Evolutionary conservation across 2,797 vertebrate genomes (phyloP).

Genomic region (Acipenser ruthenus): DNA sequence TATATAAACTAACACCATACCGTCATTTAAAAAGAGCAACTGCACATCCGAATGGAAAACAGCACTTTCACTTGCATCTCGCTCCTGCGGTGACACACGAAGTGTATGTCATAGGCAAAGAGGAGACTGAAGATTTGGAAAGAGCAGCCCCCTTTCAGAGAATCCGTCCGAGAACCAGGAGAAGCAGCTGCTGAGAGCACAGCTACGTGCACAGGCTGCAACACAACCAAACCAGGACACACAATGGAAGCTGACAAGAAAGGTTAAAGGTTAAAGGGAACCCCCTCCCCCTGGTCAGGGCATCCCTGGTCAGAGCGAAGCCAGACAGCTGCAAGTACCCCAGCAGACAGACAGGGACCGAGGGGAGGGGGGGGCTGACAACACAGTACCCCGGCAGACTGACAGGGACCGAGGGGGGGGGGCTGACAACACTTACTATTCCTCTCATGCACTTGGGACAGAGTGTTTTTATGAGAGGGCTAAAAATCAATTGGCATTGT

Average conservation of each 20-base stretch:
- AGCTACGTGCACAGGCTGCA: not conserved
- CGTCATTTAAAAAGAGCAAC: too few species aligned
- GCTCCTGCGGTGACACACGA: not conserved
- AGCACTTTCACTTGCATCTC: not conserved
- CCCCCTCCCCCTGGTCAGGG: slow-evolving; percentile 11
- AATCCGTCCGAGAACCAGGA: not conserved
- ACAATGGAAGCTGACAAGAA: slow-evolving; percentile 42
- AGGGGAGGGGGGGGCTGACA: not conserved
- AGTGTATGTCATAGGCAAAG: not conserved
- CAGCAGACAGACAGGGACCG: slow-evolving; percentile 19
- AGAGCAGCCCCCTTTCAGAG: not conserved
- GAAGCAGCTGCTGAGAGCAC: not conserved
- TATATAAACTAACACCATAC: too few species aligned
- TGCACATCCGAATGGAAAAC: too few species aligned
- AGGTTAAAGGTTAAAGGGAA: slow-evolving; percentile 19
- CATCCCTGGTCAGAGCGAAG: slow-evolving; percentile 19
- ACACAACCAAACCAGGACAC: slow-evolving; percentile 22
- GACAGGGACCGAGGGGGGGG: too few species aligned
- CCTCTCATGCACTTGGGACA: too few species aligned
- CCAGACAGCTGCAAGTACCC: slow-evolving; percentile 31
- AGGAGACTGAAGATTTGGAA: not conserved
- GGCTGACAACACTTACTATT: too few species aligned
- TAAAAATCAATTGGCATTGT: too few species aligned
- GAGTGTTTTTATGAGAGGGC: too few species aligned
- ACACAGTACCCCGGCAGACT: not conserved